Base-by-base conservation (phyloP, 2,888 invertebrate species). In the Stenolophus ochropezus region DNA sequence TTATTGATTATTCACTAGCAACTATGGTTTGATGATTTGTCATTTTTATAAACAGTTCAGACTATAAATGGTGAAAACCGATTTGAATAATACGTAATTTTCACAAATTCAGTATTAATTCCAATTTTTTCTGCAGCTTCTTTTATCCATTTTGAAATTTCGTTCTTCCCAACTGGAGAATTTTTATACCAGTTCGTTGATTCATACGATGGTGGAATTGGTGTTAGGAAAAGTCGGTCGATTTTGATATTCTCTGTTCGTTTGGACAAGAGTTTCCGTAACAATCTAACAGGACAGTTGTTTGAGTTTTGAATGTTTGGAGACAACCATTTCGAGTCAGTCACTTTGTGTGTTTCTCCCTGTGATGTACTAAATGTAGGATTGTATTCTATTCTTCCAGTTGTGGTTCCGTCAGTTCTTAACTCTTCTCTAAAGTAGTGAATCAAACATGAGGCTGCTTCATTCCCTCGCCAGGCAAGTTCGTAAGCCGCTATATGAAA, bases 361-460 rank as follows among this genome's bases (percentile, higher is more conserved):
- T 84, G 83, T 21, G 83, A 53, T 83, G 84, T 84, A 1, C 83
- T 81, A 74, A 83, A 83, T 18, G 84, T 81, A 2, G 82, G 83
- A 74, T 82, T 83, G 71, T 84, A 84, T 77, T 83, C 82, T 47
- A 84, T 69, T 79, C 83, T 51, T 81, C 77, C 83, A 51, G 82
- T 83, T 11, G 61, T 3, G 5, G 11, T 69, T 14, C 80, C 80
- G 18, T 65, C n/a, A n/a, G n/a, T 56, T 20, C 20, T 20, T n/a
- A 42, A 8, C 74, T 78, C 79, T 73, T 78, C 79, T 25, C 33
- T 58, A 0, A 78, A 78, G 20, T 21, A 78, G 20, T 25, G 18
- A 11, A 33, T 21, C 16, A 78, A 74, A 33, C 79, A 69, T n/a
- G 2, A 4, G 11, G 14, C 71, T n/a, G 71, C 78, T 78, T 78